These are phyloP conservation scores for Hyperoplus immaculatus DNA, from an alignment of 2,797 vertebrate species.

Conservation along the genomic window DNA sequence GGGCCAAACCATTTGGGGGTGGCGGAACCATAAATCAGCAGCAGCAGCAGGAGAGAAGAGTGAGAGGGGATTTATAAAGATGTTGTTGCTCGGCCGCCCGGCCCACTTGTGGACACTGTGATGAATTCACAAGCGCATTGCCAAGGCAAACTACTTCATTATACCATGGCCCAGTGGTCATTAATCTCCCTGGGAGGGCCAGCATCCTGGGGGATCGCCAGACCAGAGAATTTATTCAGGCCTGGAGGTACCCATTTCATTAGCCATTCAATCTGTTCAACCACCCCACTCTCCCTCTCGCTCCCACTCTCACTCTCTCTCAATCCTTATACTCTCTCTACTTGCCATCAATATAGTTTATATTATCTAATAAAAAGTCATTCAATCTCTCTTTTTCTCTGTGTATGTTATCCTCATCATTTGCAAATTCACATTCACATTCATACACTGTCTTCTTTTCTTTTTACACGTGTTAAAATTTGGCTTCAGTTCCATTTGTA, in stretches of 20 bases:
- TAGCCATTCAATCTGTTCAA: conserved; percentile 95
- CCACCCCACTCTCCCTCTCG: conserved; percentile 51
- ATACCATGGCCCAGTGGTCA: conserved; percentile 92
- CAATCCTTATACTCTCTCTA: conserved; percentile 35
- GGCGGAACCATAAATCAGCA: conserved; percentile 89
- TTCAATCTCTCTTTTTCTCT: conserved; percentile 14
- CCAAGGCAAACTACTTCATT: conserved; percentile 96
- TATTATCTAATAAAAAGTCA: conserved; percentile 43
- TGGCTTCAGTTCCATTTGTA: neutral
- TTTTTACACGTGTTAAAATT: neutral
- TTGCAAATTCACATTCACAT: neutral
- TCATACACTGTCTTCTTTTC: neutral
- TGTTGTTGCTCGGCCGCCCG: conserved; percentile 90
- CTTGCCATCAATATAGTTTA: conserved; percentile 45
- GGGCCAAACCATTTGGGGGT: conserved; percentile 78
- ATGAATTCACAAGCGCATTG: conserved; percentile 96
- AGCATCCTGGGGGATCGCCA: conserved; percentile 91
- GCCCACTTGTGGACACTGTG: conserved; percentile 95
- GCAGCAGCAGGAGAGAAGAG: conserved; percentile 91
- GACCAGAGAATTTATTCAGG: conserved; percentile 93
- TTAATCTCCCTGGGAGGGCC: conserved; percentile 91
- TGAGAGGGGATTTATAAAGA: conserved; percentile 95
- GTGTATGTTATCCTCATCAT: conserved; percentile 2
- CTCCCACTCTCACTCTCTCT: conserved; percentile 37
- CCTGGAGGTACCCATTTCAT: conserved; percentile 95